Evolutionary conservation across 92 coral and sea anemone species (phyloP).

Genomic region (Epizoanthus illoricatus): DNA sequence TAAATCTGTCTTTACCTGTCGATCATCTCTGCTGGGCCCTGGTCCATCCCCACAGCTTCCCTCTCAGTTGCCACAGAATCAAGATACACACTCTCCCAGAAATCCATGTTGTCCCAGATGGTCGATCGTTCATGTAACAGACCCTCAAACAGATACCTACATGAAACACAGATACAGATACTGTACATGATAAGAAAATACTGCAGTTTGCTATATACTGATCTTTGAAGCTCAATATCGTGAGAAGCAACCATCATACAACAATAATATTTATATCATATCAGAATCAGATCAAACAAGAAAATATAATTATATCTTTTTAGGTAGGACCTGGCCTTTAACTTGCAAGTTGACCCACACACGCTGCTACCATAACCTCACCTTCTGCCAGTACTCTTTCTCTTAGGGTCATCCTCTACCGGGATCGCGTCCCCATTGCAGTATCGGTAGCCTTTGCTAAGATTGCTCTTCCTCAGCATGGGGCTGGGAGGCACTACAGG

Average conservation of each 20-base stretch:
- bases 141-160: conserved; percentile 85
- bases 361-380: background rate
- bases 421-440: conserved; percentile 86
- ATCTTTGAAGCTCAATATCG: no score
- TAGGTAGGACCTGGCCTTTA: no score
- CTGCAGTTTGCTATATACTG: no score
- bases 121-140: conserved; percentile 78
- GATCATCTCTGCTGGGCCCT: conserved; percentile 92
- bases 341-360: background rate
- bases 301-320: no score
- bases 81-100: conserved; percentile 92
- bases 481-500: conserved; percentile 67
- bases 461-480: conserved; percentile 80
- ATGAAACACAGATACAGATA: background rate
- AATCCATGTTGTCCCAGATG: conserved; percentile 98
- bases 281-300: no score
- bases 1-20: conserved; percentile 64
- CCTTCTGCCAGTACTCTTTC: conserved; percentile 75
- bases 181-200: no score
- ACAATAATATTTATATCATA: no score
- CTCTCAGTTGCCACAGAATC: conserved; percentile 94
- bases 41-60: conserved; percentile 94
- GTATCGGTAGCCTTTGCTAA: conserved; percentile 90
- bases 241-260: no score
- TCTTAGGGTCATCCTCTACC: conserved; percentile 35